Percentiles rank a stretch among this genome's conserved stretches.
These are phyloP conservation scores for Seira sanloemensis DNA, from an alignment of 2,888 invertebrate species.

Conservation along the genomic window DNA sequence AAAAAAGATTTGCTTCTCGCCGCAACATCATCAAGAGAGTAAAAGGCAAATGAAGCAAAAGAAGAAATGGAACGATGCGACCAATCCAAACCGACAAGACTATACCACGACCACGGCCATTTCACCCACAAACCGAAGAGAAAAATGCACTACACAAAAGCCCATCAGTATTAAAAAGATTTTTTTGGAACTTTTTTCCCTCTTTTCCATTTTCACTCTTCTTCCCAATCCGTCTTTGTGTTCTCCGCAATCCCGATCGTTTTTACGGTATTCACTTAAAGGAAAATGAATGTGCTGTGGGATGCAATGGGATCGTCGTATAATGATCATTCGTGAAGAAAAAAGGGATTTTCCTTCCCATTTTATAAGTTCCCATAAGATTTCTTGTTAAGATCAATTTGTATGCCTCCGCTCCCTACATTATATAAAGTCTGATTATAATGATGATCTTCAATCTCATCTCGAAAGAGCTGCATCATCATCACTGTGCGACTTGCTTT, in stretches of 20 bases:
- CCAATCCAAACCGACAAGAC: background rate
- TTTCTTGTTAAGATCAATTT: conserved; percentile 48
- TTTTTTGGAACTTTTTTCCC: background rate
- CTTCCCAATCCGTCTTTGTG: background rate
- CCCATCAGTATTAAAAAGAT: background rate
- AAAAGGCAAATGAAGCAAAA: conserved; percentile 44
- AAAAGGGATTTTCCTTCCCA: background rate
- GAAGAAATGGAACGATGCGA: conserved; percentile 14
- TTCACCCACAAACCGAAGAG: background rate
- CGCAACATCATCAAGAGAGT: background rate
- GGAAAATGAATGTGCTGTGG: conserved; percentile 9
- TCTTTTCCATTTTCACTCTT: background rate
- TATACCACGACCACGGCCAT: background rate
- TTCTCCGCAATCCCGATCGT: background rate
- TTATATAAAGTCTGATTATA: conserved; percentile 36
- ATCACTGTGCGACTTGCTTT: conserved; percentile 1
- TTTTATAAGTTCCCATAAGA: conserved; percentile 3
- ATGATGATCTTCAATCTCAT: conserved; percentile 21
- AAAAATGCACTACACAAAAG: conserved; percentile 8
- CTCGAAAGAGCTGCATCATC: background rate
- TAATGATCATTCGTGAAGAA: background rate
- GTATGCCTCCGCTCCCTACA: conserved; percentile 28
- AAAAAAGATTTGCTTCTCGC: conserved; percentile 7
- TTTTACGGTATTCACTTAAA: conserved; percentile 14
- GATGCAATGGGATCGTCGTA: background rate